Evolutionary conservation across 1,140 invertebrate species (phyloP).

Genomic region (Aphis craccivora): DNA sequence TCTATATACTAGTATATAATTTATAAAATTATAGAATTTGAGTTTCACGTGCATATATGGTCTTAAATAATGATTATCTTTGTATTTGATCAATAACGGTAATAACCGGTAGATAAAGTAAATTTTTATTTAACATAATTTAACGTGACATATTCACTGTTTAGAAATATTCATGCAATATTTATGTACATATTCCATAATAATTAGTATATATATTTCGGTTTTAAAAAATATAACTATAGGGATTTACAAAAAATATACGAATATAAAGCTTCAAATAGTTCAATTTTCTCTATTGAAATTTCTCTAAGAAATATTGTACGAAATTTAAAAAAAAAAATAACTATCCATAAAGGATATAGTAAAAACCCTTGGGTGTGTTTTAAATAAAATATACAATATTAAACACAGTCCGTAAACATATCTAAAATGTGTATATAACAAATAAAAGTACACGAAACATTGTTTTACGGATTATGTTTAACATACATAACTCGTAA

Average conservation of each 20-base stretch:
- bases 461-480: not conserved
- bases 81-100: too few relatives aligned
- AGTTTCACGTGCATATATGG: too few relatives aligned
- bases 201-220: not conserved
- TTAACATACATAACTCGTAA: not conserved
- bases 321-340: not conserved
- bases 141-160: not conserved
- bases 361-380: not conserved
- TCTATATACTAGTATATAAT: too few relatives aligned
- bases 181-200: not conserved
- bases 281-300: not conserved
- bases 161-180: not conserved
- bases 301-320: not conserved
- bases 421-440: not conserved
- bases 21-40: too few relatives aligned
- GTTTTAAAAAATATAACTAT: not conserved
- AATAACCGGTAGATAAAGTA: too few relatives aligned
- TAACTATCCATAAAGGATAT: not conserved
- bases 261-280: not conserved
- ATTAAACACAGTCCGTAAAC: not conserved
- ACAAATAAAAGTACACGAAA: constrained; percentile 1
- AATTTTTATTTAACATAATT: too few relatives aligned
- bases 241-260: not conserved
- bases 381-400: not conserved
- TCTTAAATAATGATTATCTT: too few relatives aligned